Evolutionary conservation across 1,140 invertebrate species (phyloP).

Genomic region (Eurosta solidaginis): DNA sequence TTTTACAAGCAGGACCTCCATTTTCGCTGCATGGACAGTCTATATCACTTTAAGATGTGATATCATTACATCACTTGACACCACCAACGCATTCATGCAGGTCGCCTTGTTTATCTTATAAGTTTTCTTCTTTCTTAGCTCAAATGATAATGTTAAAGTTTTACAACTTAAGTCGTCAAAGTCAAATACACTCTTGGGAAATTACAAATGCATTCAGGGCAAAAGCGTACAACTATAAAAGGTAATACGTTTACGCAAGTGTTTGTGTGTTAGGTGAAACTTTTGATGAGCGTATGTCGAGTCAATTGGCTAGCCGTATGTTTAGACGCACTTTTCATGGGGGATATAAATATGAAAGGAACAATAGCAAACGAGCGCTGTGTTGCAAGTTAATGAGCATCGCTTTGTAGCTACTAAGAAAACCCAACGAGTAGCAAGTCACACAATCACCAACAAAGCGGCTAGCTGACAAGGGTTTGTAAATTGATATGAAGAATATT

Average conservation of each 20-base stretch:
- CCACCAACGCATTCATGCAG: background rate
- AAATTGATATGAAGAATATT: background rate
- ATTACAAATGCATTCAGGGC: constrained; percentile 59
- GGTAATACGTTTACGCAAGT: background rate
- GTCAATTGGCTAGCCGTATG: background rate
- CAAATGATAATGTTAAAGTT: constrained; percentile 57
- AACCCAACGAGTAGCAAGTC: background rate
- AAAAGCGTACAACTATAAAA: constrained; percentile 28
- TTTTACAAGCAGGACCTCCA: too few relatives aligned
- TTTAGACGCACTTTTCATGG: background rate
- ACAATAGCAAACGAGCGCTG: background rate
- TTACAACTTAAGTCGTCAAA: constrained; percentile 61
- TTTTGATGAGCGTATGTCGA: background rate
- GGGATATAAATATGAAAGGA: constrained; percentile 15
- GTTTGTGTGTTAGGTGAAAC: background rate
- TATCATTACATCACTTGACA: too few relatives aligned
- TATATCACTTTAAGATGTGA: too few relatives aligned
- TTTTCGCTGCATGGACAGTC: too few relatives aligned
- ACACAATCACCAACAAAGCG: too few relatives aligned
- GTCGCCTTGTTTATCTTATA: background rate
- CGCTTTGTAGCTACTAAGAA: background rate
- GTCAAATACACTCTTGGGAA: constrained; percentile 60
- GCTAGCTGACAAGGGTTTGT: background rate
- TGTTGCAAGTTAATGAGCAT: constrained; percentile 1
- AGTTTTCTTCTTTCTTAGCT: background rate